Evolutionary conservation across 1,140 invertebrate genomes (phyloP), one percentile per base, ranked within the genome.

Genomic region (Delia radicum): DNA sequence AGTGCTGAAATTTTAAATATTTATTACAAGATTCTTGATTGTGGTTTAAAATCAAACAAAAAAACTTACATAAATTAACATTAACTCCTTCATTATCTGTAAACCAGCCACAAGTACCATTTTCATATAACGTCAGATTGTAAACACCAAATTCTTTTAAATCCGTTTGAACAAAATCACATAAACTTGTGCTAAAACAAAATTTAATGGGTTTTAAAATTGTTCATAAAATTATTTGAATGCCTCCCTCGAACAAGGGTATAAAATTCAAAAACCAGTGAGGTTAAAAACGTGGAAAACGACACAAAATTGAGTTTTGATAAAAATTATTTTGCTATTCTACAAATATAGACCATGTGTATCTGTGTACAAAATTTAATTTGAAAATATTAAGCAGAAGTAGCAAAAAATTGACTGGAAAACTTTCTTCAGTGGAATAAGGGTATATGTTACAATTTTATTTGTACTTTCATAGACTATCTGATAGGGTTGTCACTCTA

Each of bases 131-230:
- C 28, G 87, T 88, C 26, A 94, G 81, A 73, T 91, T 88, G 79
- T 95, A 95, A 63, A 94, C 89, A 6, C 94, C 93, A 81, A 93
- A 94, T 85, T 94, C 89, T 13, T 91, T 91, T 76, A 94, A 81
- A 12, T 31, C 2, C 8, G 18, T 74, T 26, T 27, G 61, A 28
- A 8, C 29, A 6, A 69, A 69, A 21, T 69, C 29, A 69, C 65
- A 69, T 37, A 69, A 37, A 12, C 29, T 18, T 0, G 29, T 69
- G n/a, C 65, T 69, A 21, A 33, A 37, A 67, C n/a, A n/a, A n/a
- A n/a, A n/a, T n/a, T n/a, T n/a, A n/a, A 55, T n/a, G 48, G n/a
- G n/a, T 55, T 21, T 21, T 55, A 21, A 21, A 1, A 21, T 6
- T 15, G 48, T 55, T 21, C 18, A 55, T 55, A 55, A 55, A 55